Evolutionary conservation across 1,140 invertebrate species (phyloP).

Genomic region (Phymastichus coffea): DNA sequence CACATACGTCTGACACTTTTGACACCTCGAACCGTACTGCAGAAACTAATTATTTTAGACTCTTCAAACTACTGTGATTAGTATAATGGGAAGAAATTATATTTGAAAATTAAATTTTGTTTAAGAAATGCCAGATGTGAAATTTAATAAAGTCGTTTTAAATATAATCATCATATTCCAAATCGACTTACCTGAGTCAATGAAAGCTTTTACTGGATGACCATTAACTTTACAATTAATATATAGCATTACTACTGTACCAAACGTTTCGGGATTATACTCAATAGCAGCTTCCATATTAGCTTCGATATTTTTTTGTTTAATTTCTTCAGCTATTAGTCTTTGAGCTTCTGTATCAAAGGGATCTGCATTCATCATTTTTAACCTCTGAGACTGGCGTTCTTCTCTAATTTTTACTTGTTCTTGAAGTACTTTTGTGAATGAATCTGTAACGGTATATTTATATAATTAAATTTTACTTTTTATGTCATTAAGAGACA

Average conservation of each 20-base stretch:
- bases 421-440: constrained; percentile 78
- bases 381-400: constrained; percentile 77
- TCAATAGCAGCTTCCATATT: constrained; percentile 99
- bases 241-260: constrained; percentile 96
- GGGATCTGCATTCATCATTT: constrained; percentile 90
- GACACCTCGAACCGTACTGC: no score
- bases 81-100: neutral
- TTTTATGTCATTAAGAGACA: no score
- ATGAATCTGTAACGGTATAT: constrained; percentile 75
- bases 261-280: constrained; percentile 96
- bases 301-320: constrained; percentile 93
- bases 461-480: no score
- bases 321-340: constrained; percentile 93
- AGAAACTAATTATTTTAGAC: no score
- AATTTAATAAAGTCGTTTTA: no score
- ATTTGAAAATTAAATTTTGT: no score
- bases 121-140: no score
- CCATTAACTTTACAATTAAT: constrained; percentile 96
- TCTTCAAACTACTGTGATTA: no score
- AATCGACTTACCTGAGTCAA: constrained; percentile 85
- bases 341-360: constrained; percentile 93
- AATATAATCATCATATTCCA: no score
- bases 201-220: constrained; percentile 94
- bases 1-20: no score
- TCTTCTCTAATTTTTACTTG: constrained; percentile 77